Conservation (phyloP, 2,113 vertebrate species). For the Entomyzon cyanotis region DNA sequence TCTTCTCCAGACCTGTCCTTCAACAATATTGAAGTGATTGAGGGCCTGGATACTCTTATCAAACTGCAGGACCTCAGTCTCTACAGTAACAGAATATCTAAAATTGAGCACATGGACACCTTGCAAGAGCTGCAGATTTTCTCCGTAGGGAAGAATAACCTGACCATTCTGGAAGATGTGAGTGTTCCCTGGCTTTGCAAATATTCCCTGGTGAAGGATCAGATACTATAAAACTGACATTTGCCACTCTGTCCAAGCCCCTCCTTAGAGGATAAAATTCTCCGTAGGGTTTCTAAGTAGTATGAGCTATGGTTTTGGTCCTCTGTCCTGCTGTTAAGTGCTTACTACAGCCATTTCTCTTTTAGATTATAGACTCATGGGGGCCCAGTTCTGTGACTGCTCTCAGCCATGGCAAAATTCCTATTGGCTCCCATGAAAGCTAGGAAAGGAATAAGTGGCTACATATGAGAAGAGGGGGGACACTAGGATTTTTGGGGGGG, state of each 20-base stretch:
- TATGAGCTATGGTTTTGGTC: neutral
- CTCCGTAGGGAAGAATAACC: constrained; percentile 84
- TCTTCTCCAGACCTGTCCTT: constrained; percentile 87
- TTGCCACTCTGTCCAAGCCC: neutral
- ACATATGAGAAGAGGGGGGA: neutral
- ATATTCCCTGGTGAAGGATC: neutral
- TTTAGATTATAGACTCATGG: neutral
- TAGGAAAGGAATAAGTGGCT: neutral
- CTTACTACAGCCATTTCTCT: neutral
- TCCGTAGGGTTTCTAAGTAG: neutral
- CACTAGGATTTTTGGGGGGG: neutral
- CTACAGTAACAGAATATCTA: constrained; percentile 85
- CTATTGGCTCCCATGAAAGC: neutral
- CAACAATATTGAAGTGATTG: constrained; percentile 89
- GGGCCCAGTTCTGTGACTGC: neutral
- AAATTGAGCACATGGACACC: constrained; percentile 84
- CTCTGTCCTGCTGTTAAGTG: neutral
- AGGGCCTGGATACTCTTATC: constrained; percentile 82
- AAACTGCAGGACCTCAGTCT: constrained; percentile 89
- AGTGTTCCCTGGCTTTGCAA: constrained; percentile 38
- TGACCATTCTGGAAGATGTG: constrained; percentile 83
- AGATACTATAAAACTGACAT: neutral
- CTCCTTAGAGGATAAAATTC: neutral
- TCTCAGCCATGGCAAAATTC: neutral
- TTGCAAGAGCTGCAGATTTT: constrained; percentile 84